These are phyloP conservation scores for Cryptocheilus praepositus DNA, from an alignment of 2,888 invertebrate genomes.

Conservation along the genomic window DNA sequence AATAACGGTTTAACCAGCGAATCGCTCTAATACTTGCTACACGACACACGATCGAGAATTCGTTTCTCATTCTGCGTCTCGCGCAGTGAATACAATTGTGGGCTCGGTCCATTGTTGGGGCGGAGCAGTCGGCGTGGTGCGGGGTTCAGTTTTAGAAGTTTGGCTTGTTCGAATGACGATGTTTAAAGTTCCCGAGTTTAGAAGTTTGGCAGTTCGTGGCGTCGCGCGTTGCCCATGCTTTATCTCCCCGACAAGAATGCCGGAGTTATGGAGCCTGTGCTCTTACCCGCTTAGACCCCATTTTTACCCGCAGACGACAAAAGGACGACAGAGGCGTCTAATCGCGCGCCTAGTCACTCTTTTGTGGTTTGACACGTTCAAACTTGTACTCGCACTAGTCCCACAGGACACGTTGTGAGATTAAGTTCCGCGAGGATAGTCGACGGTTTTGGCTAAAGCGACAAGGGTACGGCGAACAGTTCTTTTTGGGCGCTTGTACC, in stretches of 20 bases:
- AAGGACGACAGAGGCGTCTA: constrained; percentile 4
- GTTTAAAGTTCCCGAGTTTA: constrained; percentile 40
- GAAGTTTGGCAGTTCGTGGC: constrained; percentile 40
- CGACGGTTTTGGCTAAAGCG: no score
- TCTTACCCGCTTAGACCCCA: neutral
- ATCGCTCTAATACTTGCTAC: neutral
- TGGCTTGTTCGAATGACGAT: constrained; percentile 26
- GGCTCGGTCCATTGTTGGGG: neutral
- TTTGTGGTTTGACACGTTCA: no score
- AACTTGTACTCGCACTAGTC: no score
- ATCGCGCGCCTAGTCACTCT: neutral
- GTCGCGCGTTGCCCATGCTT: neutral
- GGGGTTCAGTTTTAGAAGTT: constrained; percentile 18
- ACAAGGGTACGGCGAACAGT: no score
- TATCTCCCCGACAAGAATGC: no score
- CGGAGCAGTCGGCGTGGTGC: neutral
- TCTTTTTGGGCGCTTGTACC: no score
- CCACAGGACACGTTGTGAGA: no score
- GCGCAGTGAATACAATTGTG: neutral
- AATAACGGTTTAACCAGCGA: no score
- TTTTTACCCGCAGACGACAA: constrained; percentile 4
- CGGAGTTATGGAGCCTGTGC: constrained; percentile 23
- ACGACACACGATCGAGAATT: neutral
- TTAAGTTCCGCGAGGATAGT: no score
- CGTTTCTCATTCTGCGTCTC: no score